Percentiles rank a stretch among this genome's conserved stretches.
Evolutionary conservation across 1,140 invertebrate species (phyloP).

Genomic region (Leucophenga varia): DNA sequence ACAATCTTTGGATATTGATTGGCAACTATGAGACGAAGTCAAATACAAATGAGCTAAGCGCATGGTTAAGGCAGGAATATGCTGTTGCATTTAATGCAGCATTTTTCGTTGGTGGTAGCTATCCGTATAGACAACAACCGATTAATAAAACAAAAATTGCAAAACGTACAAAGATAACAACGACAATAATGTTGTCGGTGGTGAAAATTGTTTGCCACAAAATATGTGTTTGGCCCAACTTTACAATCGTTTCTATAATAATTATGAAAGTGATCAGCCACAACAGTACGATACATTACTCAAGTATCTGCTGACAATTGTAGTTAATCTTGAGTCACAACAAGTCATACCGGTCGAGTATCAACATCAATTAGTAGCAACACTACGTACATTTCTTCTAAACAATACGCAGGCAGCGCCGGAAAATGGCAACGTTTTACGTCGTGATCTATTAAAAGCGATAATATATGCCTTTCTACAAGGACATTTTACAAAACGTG

Average conservation of each 20-base stretch:
- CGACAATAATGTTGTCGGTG: slow-evolving; percentile 14
- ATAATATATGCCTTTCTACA: slow-evolving; percentile 33
- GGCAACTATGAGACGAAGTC: slow-evolving; percentile 53
- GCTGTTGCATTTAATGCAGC: slow-evolving; percentile 56
- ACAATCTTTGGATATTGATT: slow-evolving; percentile 60
- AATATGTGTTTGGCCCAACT: slow-evolving; percentile 38
- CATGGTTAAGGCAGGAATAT: slow-evolving; percentile 60
- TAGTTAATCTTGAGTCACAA: slow-evolving; percentile 40
- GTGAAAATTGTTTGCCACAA: slow-evolving; percentile 34
- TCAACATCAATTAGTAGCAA: slow-evolving; percentile 39
- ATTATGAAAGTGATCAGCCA: slow-evolving; percentile 14
- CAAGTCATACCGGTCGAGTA: slow-evolving; percentile 6
- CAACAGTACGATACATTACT: slow-evolving; percentile 5
- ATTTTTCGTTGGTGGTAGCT: slow-evolving; percentile 58
- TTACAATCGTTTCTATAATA: too few species aligned
- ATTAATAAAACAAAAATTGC: slow-evolving; percentile 30
- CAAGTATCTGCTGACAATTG: slow-evolving; percentile 12
- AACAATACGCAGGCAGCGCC: slow-evolving; percentile 52
- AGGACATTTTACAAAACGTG: slow-evolving; percentile 32
- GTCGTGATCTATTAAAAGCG: slow-evolving; percentile 18
- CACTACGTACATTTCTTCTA: slow-evolving; percentile 55
- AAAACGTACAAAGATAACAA: slow-evolving; percentile 29
- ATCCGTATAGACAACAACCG: slow-evolving; percentile 58
- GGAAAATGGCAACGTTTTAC: slow-evolving; percentile 20
- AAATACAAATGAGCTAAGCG: slow-evolving; percentile 45